Base-by-base conservation (phyloP, 2,888 invertebrate species). In the Cataglyphis altisquamis region DNA sequence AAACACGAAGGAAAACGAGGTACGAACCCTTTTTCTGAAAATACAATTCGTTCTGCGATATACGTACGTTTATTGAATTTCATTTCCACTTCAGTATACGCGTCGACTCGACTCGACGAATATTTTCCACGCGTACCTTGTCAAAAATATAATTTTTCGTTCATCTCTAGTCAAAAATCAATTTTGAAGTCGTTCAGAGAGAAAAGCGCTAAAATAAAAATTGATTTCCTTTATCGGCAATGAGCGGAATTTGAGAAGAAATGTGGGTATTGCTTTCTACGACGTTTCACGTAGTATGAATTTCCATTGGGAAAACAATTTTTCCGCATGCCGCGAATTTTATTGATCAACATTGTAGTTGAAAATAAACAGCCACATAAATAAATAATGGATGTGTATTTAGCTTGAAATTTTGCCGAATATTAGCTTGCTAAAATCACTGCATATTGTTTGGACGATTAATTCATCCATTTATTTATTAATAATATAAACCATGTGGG, bases 51-150 rank as follows among this genome's bases (percentile, higher is more conserved):
- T 15, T 64, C 70, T 41, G n/a, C 39, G 55, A 68, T 41, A 77
- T n/a, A 68, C 9, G 29, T 39, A 29, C n/a, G 29, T 55, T 77
- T 77, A 77, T 77, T 68, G 41, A 55, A 77, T 67, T 77, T 77
- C 25, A 68, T 77, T 77, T 77, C 41, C 9, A 55, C n/a, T 15
- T 15, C 41, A 73, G n/a, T 18, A 25, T 45, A 25, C 15, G 0
- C n/a, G 29, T 15, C 45, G 18, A 77, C 12, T 18, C 39, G 45
- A 60, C 41, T 62, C 29, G 12, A 3, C n/a, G 55, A 2, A 77
- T 52, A 68, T 55, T 77, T 77, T 68, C 2, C 9, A 55, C 25
- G 32, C 3, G 8, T 67, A 77, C n/a, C 36, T 41, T 39, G 39
- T 5, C 29, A 55, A 41, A 68, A 68, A 63, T 25, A 45, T 68